These are phyloP conservation scores for Turritopsis dohrnii DNA, from an alignment of 30 jellyfish, hydroid and myxozoan species.

Conservation along the genomic window DNA sequence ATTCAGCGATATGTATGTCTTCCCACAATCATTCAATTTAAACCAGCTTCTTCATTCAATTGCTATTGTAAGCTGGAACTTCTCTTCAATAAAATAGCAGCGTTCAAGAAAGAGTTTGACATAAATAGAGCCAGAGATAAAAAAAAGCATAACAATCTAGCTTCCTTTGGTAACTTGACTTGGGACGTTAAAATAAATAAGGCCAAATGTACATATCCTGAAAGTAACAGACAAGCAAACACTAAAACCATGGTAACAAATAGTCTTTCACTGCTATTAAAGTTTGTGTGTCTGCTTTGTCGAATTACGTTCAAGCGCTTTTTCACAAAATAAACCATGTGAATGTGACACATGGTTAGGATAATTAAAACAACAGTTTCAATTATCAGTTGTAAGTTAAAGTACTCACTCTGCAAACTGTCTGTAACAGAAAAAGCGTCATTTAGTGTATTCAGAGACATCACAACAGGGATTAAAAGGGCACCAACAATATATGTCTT, in stretches of 20 bases:
- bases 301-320: not conserved
- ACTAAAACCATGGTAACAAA: not conserved
- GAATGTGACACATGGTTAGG: not conserved
- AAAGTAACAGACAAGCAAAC: not conserved
- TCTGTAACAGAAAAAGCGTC: too few relatives aligned
- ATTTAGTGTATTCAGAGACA: not conserved
- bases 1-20: too few relatives aligned
- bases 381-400: not conserved
- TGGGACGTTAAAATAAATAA: not conserved
- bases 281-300: not conserved
- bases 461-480: not conserved
- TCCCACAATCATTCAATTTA: too few relatives aligned
- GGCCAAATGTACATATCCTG: not conserved
- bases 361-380: not conserved
- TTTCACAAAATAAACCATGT: not conserved
- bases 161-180: not conserved
- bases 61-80: not conserved
- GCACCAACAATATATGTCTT: not conserved
- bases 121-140: not conserved
- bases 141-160: too few relatives aligned
- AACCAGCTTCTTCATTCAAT: too few relatives aligned
- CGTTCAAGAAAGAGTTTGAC: not conserved
- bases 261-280: not conserved
- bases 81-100: not conserved
- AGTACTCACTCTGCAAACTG: too few relatives aligned